phyloP scores from a whole-genome alignment of 2,888 invertebrate species.

The Drosophila phalerata region DNA sequence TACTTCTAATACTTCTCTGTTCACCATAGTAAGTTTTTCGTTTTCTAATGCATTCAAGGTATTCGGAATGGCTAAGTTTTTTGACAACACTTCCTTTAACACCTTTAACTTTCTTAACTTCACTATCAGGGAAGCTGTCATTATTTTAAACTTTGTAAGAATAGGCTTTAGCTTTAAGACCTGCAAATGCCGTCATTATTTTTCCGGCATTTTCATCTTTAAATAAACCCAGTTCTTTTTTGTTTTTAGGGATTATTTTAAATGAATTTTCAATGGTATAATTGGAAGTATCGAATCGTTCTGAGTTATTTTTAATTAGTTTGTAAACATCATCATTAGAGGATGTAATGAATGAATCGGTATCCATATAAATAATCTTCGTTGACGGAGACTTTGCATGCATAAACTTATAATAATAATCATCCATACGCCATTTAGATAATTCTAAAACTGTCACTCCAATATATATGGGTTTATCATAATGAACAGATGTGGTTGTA shows the following conservation, averaged over 20 bases:
- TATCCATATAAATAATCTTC: neutral
- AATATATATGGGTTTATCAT: neutral
- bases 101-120: neutral
- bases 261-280: neutral
- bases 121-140: neutral
- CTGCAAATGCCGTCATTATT: neutral
- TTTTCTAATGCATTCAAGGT: neutral
- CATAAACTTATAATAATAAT: neutral
- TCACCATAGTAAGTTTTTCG: neutral
- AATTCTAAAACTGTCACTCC: neutral
- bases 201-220: neutral
- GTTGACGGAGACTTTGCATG: neutral
- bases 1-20: neutral
- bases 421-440: neutral
- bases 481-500: neutral
- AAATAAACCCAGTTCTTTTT: neutral
- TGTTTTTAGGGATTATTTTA: neutral
- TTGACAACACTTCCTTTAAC: no score
- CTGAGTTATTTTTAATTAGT: neutral
- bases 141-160: neutral
- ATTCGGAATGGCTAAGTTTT: no score
- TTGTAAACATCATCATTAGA: neutral
- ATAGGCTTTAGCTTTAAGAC: neutral
- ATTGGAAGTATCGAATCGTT: neutral
- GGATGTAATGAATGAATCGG: neutral